Percentiles rank a stretch among this genome's conserved stretches.
Conservation (phyloP, 2,113 vertebrate genomes). For the Pedetes capensis region DNA sequence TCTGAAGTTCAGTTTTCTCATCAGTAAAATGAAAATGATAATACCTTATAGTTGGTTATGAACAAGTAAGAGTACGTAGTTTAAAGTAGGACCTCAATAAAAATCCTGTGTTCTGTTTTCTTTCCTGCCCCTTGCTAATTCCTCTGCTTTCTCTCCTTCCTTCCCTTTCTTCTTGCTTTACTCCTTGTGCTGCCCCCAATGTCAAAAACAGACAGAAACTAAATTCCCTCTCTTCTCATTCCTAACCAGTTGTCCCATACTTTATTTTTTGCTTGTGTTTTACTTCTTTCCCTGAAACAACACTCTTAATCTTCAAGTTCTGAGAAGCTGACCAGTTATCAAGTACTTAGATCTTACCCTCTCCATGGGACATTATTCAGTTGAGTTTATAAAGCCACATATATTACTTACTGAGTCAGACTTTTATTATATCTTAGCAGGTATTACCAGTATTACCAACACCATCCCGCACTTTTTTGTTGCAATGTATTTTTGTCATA, state of each 20-base stretch:
- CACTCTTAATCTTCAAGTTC: background rate
- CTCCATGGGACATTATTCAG: background rate
- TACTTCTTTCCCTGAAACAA: background rate
- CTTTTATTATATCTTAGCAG: background rate
- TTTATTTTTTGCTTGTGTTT: background rate
- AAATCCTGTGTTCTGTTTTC: background rate
- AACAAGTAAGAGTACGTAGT: background rate
- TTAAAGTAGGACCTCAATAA: background rate
- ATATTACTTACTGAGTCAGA: background rate
- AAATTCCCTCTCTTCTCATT: background rate
- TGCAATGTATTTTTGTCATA: background rate
- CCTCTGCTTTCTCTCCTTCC: background rate
- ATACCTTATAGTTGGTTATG: background rate
- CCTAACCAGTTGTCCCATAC: background rate
- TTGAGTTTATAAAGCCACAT: background rate
- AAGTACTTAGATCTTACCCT: background rate
- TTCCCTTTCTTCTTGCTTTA: background rate
- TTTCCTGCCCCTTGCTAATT: background rate
- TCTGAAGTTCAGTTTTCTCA: background rate
- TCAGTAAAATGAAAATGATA: background rate
- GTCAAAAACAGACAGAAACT: background rate
- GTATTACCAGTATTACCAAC: background rate
- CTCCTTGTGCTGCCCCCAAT: background rate
- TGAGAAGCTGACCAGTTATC: background rate
- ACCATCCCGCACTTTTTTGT: too few relatives aligned